Evolutionary conservation across 2,888 invertebrate species (phyloP).

Genomic region (Automeris io): DNA sequence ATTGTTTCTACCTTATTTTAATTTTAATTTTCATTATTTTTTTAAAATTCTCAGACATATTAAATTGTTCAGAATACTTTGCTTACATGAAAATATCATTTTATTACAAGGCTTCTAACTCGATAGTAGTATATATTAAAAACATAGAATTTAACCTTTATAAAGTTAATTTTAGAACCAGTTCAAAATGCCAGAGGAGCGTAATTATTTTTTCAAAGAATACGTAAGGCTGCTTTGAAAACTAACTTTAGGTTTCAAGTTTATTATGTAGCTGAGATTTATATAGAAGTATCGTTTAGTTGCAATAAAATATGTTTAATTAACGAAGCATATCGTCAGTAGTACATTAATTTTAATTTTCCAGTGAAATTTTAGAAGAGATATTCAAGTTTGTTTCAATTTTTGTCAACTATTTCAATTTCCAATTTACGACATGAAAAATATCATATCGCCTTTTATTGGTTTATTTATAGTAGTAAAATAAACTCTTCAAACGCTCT

Average conservation of each 20-base stretch:
- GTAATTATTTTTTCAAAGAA: conserved; percentile 14
- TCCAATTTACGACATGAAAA: conserved; percentile 14
- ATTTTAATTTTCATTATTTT: no score
- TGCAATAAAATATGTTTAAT: conserved; percentile 28
- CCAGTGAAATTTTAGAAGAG: conserved; percentile 30
- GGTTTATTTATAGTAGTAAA: conserved; percentile 33
- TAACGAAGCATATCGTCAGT: conserved; percentile 27
- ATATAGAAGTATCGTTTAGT: conserved; percentile 13
- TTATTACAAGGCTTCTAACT: no score
- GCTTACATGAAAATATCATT: no score
- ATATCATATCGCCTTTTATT: conserved; percentile 28
- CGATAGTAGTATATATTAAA: no score
- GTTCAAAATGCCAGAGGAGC: conserved; percentile 9
- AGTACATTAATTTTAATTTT: conserved; percentile 30
- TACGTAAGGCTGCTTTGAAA: conserved; percentile 20
- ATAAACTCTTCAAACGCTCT: not conserved
- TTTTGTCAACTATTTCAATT: conserved; percentile 21
- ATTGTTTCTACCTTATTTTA: no score
- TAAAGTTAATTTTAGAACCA: conserved; percentile 8
- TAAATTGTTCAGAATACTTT: no score
- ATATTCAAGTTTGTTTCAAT: conserved; percentile 24
- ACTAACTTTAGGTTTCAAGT: conserved; percentile 23
- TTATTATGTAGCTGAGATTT: conserved; percentile 15
- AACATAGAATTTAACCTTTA: not conserved
- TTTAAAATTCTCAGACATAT: no score